Evolutionary conservation across 2,888 invertebrate genomes (phyloP).

Genomic region (Gasteruption jaculator): DNA sequence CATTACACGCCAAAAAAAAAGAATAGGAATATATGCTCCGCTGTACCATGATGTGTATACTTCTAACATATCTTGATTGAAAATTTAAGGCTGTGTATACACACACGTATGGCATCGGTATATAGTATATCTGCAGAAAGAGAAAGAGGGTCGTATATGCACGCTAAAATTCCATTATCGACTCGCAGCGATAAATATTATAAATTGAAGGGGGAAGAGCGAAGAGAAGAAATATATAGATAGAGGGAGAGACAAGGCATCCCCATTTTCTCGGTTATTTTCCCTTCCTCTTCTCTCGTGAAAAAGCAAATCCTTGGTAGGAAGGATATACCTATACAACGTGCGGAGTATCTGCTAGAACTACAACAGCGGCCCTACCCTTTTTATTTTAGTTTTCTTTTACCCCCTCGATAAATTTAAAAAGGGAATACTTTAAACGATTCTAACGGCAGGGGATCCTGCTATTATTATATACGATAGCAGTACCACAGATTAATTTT

Average conservation of each 20-base stretch:
- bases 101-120: not conserved
- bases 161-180: constrained; percentile 46
- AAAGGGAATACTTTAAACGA: constrained; percentile 40
- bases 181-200: constrained; percentile 47
- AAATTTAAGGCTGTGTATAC: no score
- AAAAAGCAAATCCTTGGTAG: not conserved
- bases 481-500: no score
- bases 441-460: constrained; percentile 37
- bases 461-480: no score
- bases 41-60: no score
- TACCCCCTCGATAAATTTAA: constrained; percentile 37
- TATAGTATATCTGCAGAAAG: no score
- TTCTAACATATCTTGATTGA: no score
- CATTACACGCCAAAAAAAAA: no score
- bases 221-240: no score
- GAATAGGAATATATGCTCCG: no score
- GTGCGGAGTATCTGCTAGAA: no score
- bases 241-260: no score
- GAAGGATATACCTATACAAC: not conserved
- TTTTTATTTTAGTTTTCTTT: constrained; percentile 6
- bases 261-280: not conserved
- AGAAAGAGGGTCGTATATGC: constrained; percentile 18
- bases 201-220: constrained; percentile 44
- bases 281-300: not conserved
- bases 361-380: no score